Percentiles rank a stretch among this genome's conserved stretches.
Evolutionary conservation across 1,140 invertebrate genomes (phyloP).

Genomic region (Trichomalopsis sarcophagae): DNA sequence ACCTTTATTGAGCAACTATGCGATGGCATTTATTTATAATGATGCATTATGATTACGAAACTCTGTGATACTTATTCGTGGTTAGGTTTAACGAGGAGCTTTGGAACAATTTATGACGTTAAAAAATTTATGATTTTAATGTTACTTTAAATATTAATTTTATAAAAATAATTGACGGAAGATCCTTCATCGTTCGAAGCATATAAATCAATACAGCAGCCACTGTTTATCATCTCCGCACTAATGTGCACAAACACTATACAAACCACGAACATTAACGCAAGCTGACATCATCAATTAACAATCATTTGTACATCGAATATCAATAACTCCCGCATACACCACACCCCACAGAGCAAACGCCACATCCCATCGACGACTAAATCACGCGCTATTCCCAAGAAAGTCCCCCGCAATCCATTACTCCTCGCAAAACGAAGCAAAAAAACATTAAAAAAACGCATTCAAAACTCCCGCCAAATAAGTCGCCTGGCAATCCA

Average conservation of each 20-base stretch:
- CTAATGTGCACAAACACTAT: neutral
- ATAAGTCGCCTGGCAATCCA: constrained; percentile 32
- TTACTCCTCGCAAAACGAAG: constrained; percentile 1
- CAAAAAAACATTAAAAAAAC: neutral
- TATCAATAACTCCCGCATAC: neutral
- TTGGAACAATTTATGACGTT: no score
- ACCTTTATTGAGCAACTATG: neutral
- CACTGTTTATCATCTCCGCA: neutral
- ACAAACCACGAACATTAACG: neutral
- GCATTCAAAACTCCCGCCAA: neutral
- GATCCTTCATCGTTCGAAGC: no score
- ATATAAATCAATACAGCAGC: neutral
- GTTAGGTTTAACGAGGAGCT: no score
- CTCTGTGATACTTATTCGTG: no score
- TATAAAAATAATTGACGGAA: no score
- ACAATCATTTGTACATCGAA: constrained; percentile 25
- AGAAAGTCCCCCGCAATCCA: constrained; percentile 29
- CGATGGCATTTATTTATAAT: no score
- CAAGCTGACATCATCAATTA: constrained; percentile 33
- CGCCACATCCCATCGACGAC: neutral
- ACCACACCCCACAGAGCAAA: neutral
- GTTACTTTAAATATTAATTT: no score
- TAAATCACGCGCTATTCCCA: constrained; percentile 36
- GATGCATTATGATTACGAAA: no score
- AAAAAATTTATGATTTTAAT: no score